phyloP scores from a whole-genome alignment of 1,140 invertebrate genomes.

The Drosophila kurseongensis region DNA sequence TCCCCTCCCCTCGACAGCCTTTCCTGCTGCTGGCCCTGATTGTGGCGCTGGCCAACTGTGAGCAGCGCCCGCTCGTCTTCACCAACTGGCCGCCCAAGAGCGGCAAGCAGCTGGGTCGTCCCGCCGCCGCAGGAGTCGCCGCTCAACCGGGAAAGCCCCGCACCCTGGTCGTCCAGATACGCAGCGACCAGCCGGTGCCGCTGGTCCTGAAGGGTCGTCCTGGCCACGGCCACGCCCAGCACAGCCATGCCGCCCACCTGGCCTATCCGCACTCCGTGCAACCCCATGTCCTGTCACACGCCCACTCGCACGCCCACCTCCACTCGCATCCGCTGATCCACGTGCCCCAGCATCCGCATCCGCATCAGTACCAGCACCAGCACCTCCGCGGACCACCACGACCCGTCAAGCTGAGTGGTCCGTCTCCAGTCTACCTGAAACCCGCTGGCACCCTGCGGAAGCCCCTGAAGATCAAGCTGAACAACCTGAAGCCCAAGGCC shows the following conservation, averaged over 20 bases:
- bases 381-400: conserved; percentile 44
- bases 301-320: conserved; percentile 39
- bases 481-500: conserved; percentile 59
- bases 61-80: conserved; percentile 68
- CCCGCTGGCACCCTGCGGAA: conserved; percentile 50
- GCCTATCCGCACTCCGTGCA: conserved; percentile 28
- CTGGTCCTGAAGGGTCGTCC: conserved; percentile 74
- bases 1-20: conserved; percentile 34
- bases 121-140: conserved; percentile 3
- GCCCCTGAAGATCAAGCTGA: conserved; percentile 76
- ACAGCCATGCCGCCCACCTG: conserved; percentile 29
- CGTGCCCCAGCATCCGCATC: conserved; percentile 33
- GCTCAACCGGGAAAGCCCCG: conserved; percentile 51
- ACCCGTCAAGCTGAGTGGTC: conserved; percentile 56
- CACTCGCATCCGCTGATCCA: conserved; percentile 55
- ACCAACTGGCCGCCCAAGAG: conserved; percentile 67
- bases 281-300: conserved; percentile 41
- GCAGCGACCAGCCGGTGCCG: conserved; percentile 79
- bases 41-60: conserved; percentile 50
- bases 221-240: conserved; percentile 20
- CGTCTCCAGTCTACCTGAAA: conserved; percentile 65
- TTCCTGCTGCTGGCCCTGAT: conserved; percentile 44
- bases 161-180: conserved; percentile 78
- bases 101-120: conserved; percentile 55
- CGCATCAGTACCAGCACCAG: conserved; percentile 26